phyloP scores from a whole-genome alignment of 2,797 vertebrate genomes.

The Acomys russatus region DNA sequence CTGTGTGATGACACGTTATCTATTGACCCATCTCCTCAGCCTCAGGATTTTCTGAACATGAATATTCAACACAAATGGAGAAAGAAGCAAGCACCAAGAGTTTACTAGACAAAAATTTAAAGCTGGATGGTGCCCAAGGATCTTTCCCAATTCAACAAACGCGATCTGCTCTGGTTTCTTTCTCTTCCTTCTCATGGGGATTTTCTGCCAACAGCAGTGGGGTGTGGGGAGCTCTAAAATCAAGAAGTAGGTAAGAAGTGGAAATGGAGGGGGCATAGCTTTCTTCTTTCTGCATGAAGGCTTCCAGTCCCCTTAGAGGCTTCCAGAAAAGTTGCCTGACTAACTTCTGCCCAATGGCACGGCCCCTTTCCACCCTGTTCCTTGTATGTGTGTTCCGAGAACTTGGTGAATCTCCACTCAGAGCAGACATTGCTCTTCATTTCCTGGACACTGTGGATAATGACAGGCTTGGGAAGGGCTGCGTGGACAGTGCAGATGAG shows the following conservation, averaged over 20 bases:
- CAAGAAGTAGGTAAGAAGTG: neutral
- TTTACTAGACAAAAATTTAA: neutral
- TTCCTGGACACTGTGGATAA: neutral
- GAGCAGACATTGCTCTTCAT: slow-evolving; percentile 22
- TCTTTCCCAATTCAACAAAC: neutral
- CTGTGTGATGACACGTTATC: neutral
- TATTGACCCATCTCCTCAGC: no score
- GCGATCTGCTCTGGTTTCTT: neutral
- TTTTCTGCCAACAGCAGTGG: neutral
- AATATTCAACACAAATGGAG: neutral
- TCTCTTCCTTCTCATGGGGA: neutral
- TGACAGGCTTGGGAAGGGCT: neutral
- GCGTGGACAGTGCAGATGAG: slow-evolving; percentile 16
- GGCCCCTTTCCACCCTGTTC: neutral
- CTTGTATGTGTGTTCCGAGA: neutral
- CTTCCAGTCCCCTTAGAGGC: neutral
- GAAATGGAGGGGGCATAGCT: neutral
- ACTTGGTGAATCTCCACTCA: neutral
- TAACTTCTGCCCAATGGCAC: neutral
- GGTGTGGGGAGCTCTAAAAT: no score
- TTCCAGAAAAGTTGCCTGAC: neutral
- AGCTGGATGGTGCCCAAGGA: neutral
- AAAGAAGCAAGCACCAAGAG: neutral
- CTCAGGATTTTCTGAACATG: no score
- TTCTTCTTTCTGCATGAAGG: neutral